Evolutionary conservation across 2,888 invertebrate species (phyloP).

Genomic region (Megamerina dolium): DNA sequence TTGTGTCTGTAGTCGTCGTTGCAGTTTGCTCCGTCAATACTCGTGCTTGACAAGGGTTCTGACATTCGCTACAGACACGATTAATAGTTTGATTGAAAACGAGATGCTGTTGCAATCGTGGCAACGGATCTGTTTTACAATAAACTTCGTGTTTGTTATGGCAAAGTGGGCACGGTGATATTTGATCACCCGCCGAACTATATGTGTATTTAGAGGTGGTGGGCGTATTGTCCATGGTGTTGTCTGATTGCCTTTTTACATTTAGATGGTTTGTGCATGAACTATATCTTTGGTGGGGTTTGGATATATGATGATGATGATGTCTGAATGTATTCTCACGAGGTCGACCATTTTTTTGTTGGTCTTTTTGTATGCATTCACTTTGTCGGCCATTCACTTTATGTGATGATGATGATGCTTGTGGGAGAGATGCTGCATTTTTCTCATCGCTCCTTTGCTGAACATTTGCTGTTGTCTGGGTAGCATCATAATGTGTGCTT

Average conservation of each 20-base stretch:
- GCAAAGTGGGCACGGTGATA: not conserved
- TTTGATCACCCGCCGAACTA: constrained; percentile 9
- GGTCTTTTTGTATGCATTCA: too few relatives aligned
- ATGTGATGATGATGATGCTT: too few relatives aligned
- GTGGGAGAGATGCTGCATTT: too few relatives aligned
- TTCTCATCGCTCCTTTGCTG: too few relatives aligned
- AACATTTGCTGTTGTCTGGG: too few relatives aligned
- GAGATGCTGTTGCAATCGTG: constrained; percentile 47
- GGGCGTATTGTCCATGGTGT: constrained; percentile 2
- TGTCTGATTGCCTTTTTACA: too few relatives aligned
- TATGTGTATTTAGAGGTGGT: not conserved
- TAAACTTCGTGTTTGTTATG: too few relatives aligned
- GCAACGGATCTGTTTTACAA: constrained; percentile 45
- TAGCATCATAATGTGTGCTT: too few relatives aligned
- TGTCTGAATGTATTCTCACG: constrained; percentile 4
- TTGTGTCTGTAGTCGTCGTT: not conserved
- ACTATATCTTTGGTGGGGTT: not conserved
- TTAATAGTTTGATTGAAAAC: constrained; percentile 43
- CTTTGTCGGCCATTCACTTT: too few relatives aligned
- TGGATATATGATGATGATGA: not conserved
- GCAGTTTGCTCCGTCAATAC: constrained; percentile 35
- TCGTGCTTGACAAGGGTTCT: constrained; percentile 31
- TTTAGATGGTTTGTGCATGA: not conserved
- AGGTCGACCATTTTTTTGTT: not conserved
- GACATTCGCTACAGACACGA: constrained; percentile 23